These are phyloP conservation scores for Stegophylla sp. DNA, from an alignment of 2,888 invertebrate genomes.

Conservation along the genomic window DNA sequence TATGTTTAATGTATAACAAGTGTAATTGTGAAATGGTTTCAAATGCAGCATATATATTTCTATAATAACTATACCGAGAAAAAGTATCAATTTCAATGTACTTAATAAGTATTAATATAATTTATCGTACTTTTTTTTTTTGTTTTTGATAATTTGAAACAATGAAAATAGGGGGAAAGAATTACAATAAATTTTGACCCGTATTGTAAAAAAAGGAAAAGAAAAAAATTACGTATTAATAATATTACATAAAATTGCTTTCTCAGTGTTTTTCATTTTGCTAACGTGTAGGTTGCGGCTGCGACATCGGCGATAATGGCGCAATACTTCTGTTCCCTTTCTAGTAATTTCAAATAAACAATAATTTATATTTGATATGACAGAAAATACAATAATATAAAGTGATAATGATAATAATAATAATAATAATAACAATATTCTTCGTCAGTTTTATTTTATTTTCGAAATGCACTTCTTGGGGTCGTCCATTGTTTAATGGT, in stretches of 20 bases:
- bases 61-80: conserved; percentile 34
- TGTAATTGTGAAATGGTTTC: conserved; percentile 12
- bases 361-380: conserved; percentile 32
- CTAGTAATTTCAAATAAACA: conserved; percentile 33
- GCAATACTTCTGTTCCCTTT: not conserved
- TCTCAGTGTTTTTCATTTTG: conserved; percentile 39
- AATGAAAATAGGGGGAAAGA: conserved; percentile 30
- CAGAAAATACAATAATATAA: not conserved
- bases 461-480: conserved; percentile 32
- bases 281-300: conserved; percentile 11
- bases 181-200: conserved; percentile 20
- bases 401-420: not conserved
- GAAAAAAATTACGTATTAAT: not conserved
- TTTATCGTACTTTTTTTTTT: conserved; percentile 35
- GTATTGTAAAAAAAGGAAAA: not conserved
- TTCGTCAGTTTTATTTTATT: not conserved
- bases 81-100: not conserved
- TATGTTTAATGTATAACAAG: too few species aligned
- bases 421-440: conserved; percentile 5
- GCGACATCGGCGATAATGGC: conserved; percentile 27
- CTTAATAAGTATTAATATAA: conserved; percentile 11
- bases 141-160: conserved; percentile 28
- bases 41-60: conserved; percentile 21
- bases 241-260: conserved; percentile 33
- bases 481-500: conserved; percentile 10